Conservation (phyloP, 2,888 invertebrate species). For the Lycia hirtaria region DNA sequence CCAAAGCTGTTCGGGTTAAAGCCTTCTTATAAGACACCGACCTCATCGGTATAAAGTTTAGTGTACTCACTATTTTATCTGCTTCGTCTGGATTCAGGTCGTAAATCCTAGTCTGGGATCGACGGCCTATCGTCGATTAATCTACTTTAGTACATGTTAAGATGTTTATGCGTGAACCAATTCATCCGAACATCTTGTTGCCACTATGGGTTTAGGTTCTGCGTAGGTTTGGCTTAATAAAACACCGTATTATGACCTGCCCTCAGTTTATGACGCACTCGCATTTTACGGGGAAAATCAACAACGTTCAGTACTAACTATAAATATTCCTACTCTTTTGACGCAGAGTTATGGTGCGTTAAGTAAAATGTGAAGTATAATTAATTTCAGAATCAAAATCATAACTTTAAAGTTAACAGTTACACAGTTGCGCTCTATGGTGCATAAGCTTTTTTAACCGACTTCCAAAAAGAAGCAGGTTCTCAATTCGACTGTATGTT, state of each 20-base stretch:
- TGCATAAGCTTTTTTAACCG: too few species aligned
- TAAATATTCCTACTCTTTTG: too few species aligned
- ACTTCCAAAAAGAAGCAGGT: too few species aligned
- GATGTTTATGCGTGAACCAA: conserved; percentile 15
- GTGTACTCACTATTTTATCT: conserved; percentile 5
- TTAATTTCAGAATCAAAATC: too few species aligned
- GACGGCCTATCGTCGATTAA: conserved; percentile 17
- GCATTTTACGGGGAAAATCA: not conserved
- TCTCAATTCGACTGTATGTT: too few species aligned
- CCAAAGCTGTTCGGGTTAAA: too few species aligned
- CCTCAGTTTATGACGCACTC: not conserved
- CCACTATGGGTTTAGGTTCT: not conserved
- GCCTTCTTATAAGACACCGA: not conserved
- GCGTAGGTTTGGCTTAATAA: not conserved
- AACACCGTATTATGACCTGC: not conserved
- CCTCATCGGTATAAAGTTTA: conserved; percentile 2
- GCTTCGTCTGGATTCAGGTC: conserved; percentile 10
- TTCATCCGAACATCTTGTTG: conserved; percentile 9
- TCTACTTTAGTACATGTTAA: conserved; percentile 22
- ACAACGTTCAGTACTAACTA: too few species aligned
- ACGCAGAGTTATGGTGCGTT: too few species aligned
- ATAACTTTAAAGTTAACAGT: too few species aligned
- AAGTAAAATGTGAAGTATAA: too few species aligned
- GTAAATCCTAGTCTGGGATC: conserved; percentile 19
- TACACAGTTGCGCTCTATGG: too few species aligned